Conservation (phyloP, 2,888 invertebrate species). For the Ectropis crepuscularia region DNA sequence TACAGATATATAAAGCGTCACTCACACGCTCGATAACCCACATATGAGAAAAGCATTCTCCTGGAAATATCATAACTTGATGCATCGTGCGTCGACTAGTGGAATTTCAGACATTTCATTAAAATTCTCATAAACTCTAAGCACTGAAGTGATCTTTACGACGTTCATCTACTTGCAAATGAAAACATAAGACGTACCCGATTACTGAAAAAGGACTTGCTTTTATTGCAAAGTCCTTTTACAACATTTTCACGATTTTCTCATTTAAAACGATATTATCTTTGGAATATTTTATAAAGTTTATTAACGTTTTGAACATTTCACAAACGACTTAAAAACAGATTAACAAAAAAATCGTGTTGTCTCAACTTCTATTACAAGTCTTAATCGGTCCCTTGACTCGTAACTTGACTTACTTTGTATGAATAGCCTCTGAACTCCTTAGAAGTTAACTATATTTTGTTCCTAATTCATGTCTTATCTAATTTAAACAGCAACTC, state of each 20-base stretch:
- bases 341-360: slow-evolving; percentile 22
- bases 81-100: slow-evolving; percentile 17
- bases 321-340: slow-evolving; percentile 29
- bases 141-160: slow-evolving; percentile 25
- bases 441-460: slow-evolving; percentile 15
- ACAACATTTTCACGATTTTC: slow-evolving; percentile 22
- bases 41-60: slow-evolving; percentile 26
- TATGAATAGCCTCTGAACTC: slow-evolving; percentile 17
- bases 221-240: slow-evolving; percentile 21
- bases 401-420: slow-evolving; percentile 10
- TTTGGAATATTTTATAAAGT: slow-evolving; percentile 20
- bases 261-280: slow-evolving; percentile 19
- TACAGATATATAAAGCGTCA: slow-evolving; percentile 1
- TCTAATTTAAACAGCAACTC: slow-evolving; percentile 15
- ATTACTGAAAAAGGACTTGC: slow-evolving; percentile 18
- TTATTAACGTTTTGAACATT: slow-evolving; percentile 18
- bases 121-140: slow-evolving; percentile 22
- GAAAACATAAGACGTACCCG: slow-evolving; percentile 20
- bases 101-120: slow-evolving; percentile 13
- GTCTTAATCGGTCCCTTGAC: slow-evolving; percentile 27
- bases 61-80: slow-evolving; percentile 25
- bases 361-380: slow-evolving; percentile 28
- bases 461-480: slow-evolving; percentile 21
- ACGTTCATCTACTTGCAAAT: slow-evolving; percentile 28
- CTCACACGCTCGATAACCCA: slow-evolving; percentile 24